Base-by-base conservation (phyloP, 2,888 invertebrate species). In the Hirtodrosophila duncani region DNA sequence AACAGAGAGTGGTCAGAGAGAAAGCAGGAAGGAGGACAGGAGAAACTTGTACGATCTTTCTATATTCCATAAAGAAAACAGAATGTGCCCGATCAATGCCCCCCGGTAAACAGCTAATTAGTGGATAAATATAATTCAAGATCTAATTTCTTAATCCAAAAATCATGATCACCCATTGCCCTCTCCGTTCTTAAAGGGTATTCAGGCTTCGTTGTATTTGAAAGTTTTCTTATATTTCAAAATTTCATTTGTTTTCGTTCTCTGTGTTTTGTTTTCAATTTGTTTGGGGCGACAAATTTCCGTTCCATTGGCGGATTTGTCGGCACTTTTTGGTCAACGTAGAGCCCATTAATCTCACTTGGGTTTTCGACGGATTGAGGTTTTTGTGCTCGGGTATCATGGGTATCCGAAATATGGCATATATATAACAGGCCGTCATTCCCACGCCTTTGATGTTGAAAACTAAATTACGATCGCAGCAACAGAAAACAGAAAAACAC, bases 391-490 rank as follows among this genome's bases (percentile, higher is more conserved):
- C 20, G 20, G 20, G 20, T 6, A 20, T 6, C 17, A 13, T 5
- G 2, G 11, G 8, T 3, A 13, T 8, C 7, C 13, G 6, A 13
- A 2, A 16, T 11, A 30, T 16, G 7, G 36, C 68, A 77, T 70
- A 48, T 64, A 64, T 79, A n/a, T n/a, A n/a, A n/a, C 67, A 67
- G 42, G 50, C 27, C 24, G 45, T 38, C 58, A 75, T 80, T 80
- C 72, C 65, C 72, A 80, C 72, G 72, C 72, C 72, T 72, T 72
- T 72, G 80, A 72, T 80, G 68, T 72, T 80, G 52, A 71, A 71
- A 80, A 57, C 65, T 67, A 75, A 75, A 72, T 75, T 70, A 70
- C 75, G 50, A 44, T 55, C 50, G 24, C 39, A 29, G 29, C 56
- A 34, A 33, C 41, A 41, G 38, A 56, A 38, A 21, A 18, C 43